These are phyloP conservation scores for Dendroctonus ponderosae DNA, from an alignment of 1,140 invertebrate genomes.

Conservation along the genomic window DNA sequence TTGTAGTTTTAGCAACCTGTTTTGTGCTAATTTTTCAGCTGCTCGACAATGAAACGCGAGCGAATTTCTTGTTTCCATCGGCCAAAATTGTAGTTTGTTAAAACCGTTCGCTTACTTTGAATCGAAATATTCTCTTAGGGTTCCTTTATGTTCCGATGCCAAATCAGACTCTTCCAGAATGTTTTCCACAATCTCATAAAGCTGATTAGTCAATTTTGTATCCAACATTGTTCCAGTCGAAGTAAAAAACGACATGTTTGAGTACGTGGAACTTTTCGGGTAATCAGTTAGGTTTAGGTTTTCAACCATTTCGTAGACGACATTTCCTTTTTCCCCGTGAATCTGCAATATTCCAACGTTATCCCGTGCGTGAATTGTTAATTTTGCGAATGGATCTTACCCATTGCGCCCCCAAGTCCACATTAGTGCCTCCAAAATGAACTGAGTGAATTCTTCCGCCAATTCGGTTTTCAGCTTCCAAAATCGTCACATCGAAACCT, in stretches of 20 bases:
- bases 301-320: slow-evolving; percentile 64
- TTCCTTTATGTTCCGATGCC: slow-evolving; percentile 5
- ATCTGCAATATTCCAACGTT: slow-evolving; percentile 58
- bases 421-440: slow-evolving; percentile 58
- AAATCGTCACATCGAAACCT: slow-evolving; percentile 57
- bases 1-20: no score
- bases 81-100: no score
- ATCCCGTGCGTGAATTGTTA: not conserved
- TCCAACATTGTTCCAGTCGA: slow-evolving; percentile 13
- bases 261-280: not conserved
- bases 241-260: slow-evolving; percentile 11
- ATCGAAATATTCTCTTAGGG: slow-evolving; percentile 30
- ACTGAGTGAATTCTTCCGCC: slow-evolving; percentile 68
- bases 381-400: slow-evolving; percentile 49
- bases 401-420: slow-evolving; percentile 67
- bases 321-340: slow-evolving; percentile 74
- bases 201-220: slow-evolving; percentile 51
- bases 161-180: slow-evolving; percentile 34
- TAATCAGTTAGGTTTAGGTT: slow-evolving; percentile 23
- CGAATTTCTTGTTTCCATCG: no score
- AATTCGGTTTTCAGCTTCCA: slow-evolving; percentile 71
- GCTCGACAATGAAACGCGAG: no score
- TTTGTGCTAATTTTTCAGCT: no score
- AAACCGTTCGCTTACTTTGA: slow-evolving; percentile 26
- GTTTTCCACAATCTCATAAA: slow-evolving; percentile 33